These are phyloP conservation scores for Tinamus major DNA, from an alignment of 2,797 vertebrate genomes.

Conservation along the genomic window DNA sequence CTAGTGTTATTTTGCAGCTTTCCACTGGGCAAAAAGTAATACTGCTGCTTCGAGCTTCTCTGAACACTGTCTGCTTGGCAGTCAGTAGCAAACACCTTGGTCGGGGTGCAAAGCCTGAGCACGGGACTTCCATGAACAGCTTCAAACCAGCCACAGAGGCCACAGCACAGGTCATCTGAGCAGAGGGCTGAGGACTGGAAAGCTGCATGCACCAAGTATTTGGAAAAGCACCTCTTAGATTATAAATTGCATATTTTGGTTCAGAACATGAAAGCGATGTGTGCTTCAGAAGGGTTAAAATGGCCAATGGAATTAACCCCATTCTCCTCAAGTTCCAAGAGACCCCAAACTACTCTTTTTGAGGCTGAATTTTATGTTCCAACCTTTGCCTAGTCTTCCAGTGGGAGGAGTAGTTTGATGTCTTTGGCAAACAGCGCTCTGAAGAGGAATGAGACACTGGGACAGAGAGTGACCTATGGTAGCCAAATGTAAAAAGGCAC, in stretches of 20 bases:
- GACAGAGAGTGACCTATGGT: conserved; percentile 72
- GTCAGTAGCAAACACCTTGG: not conserved
- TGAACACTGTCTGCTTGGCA: conserved; percentile 16
- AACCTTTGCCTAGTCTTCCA: not conserved
- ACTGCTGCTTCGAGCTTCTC: conserved; percentile 37
- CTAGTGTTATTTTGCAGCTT: conserved; percentile 69
- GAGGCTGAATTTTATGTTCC: conserved; percentile 22
- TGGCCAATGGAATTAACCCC: conserved; percentile 54
- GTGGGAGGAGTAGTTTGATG: conserved; percentile 39
- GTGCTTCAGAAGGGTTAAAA: conserved; percentile 66
- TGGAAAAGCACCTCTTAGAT: conserved; percentile 73
- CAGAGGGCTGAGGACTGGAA: conserved; percentile 33
- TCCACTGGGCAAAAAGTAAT: conserved; percentile 21
- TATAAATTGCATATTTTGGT: conserved; percentile 82
- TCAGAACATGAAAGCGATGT: conserved; percentile 71
- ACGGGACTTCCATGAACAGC: not conserved
- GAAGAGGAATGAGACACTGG: conserved; percentile 69
- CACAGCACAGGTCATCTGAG: not conserved
- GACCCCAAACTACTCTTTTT: not conserved
- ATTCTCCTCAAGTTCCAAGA: not conserved
- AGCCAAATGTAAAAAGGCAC: conserved; percentile 79
- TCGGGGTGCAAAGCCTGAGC: conserved; percentile 20
- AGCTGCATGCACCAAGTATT: conserved; percentile 75
- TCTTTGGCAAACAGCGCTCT: conserved; percentile 79
- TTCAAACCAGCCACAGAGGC: not conserved